Conservation (phyloP, 2,113 vertebrate species). For the Cololabis saira region DNA sequence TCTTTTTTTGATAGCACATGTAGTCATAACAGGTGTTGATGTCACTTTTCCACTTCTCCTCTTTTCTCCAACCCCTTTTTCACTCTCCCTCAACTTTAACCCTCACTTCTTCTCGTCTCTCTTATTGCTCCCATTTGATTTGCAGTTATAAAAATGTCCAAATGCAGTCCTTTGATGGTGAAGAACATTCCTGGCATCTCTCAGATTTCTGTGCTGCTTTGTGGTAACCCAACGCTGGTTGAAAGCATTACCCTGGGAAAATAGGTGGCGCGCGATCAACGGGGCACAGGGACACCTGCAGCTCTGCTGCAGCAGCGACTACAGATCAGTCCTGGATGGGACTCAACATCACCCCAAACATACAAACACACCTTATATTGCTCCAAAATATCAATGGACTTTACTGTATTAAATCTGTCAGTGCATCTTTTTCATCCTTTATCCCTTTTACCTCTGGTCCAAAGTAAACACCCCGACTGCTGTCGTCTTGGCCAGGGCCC, state of each 20-base stretch:
- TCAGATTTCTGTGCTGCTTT: constrained; percentile 74
- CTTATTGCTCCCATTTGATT: constrained; percentile 68
- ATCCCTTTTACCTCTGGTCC: too few relatives aligned
- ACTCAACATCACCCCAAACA: constrained; percentile 52
- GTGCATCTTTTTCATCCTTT: too few relatives aligned
- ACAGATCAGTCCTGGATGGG: constrained; percentile 68
- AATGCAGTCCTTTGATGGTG: constrained; percentile 73
- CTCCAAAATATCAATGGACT: too few relatives aligned
- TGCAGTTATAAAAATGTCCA: constrained; percentile 73
- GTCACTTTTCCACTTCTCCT: constrained; percentile 36
- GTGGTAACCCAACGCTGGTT: constrained; percentile 77
- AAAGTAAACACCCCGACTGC: too few relatives aligned
- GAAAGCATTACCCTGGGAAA: constrained; percentile 81
- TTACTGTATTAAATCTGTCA: too few relatives aligned
- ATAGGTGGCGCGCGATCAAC: constrained; percentile 41
- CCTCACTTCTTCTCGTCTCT: constrained; percentile 30
- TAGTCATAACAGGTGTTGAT: constrained; percentile 66
- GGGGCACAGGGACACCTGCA: constrained; percentile 75
- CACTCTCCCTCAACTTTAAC: constrained; percentile 19
- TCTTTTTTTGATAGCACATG: constrained; percentile 41
- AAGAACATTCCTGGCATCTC: constrained; percentile 75
- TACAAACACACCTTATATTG: constrained; percentile 2
- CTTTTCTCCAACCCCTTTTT: constrained; percentile 18
- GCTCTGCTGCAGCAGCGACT: constrained; percentile 59
- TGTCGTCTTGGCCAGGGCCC: too few relatives aligned